Percentiles rank a stretch among this genome's conserved stretches.
Evolutionary conservation across 2,113 vertebrate species (phyloP).

Genomic region (Nycticryphes semicollaris): DNA sequence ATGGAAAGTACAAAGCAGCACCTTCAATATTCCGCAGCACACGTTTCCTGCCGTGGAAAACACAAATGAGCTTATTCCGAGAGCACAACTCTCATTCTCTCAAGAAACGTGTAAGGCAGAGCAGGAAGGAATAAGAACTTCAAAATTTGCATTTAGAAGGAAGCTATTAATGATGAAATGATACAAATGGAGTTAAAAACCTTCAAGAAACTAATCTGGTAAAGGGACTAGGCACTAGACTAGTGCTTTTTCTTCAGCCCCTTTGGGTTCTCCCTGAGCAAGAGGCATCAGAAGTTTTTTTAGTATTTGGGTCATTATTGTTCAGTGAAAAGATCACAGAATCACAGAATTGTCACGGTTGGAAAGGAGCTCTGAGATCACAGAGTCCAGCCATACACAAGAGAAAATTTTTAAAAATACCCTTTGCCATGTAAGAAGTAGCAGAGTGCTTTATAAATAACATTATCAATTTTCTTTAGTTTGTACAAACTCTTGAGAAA

Average conservation of each 20-base stretch:
- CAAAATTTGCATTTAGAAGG: not conserved
- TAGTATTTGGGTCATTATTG: too few species aligned
- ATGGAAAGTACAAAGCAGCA: not conserved
- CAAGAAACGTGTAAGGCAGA: not conserved
- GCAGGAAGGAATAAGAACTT: not conserved
- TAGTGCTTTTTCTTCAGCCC: too few species aligned
- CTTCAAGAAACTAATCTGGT: not conserved
- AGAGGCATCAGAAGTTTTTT: too few species aligned
- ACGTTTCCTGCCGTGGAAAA: not conserved
- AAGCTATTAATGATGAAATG: not conserved
- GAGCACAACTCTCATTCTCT: not conserved
- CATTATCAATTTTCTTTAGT: not conserved
- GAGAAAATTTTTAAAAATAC: too few species aligned
- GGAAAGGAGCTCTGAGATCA: too few species aligned
- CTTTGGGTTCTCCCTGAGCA: too few species aligned
- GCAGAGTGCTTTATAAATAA: not conserved
- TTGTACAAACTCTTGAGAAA: not conserved
- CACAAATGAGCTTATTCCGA: not conserved
- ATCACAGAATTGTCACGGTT: too few species aligned
- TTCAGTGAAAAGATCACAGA: too few species aligned
- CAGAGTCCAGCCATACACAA: too few species aligned
- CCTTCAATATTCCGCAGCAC: rapidly evolving
- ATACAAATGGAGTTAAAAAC: not conserved
- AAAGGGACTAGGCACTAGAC: not conserved
- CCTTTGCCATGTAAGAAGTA: not conserved